Conservation (phyloP, 2,888 invertebrate genomes). For the Lordiphosa andalusiaca region DNA sequence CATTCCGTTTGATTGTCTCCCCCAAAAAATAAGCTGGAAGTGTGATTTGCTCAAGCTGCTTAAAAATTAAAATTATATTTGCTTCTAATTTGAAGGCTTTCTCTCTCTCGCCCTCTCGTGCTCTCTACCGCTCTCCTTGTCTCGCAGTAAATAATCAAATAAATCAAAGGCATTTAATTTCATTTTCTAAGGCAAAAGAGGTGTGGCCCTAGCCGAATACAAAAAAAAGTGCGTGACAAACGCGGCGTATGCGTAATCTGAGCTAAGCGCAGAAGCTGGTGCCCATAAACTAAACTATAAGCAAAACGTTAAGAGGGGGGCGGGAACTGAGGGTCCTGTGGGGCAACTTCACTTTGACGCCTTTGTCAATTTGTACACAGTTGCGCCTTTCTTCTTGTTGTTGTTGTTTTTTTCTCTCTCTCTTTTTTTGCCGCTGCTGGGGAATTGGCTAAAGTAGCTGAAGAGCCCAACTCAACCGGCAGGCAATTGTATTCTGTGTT, state of each 20-base stretch:
- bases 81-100: background rate
- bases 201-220: constrained; percentile 3
- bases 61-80: background rate
- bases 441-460: background rate
- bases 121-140: too few species aligned
- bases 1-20: constrained; percentile 56
- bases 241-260: constrained; percentile 63
- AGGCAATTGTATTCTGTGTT: constrained; percentile 16
- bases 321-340: constrained; percentile 19
- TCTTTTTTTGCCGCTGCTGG: background rate
- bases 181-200: constrained; percentile 45
- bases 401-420: too few species aligned
- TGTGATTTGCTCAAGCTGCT: background rate
- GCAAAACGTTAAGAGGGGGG: background rate
- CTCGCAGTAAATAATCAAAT: constrained; percentile 47
- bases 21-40: background rate
- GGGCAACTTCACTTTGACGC: constrained; percentile 51
- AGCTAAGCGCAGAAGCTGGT: background rate
- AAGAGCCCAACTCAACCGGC: background rate
- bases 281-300: constrained; percentile 6
- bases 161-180: constrained; percentile 71
- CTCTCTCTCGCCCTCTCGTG: too few species aligned
- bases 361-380: constrained; percentile 62
- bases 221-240: constrained; percentile 44
- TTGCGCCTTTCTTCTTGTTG: background rate